These are phyloP conservation scores for Microctonus aethiopoides DNA, from an alignment of 2,888 invertebrate species.

Conservation along the genomic window DNA sequence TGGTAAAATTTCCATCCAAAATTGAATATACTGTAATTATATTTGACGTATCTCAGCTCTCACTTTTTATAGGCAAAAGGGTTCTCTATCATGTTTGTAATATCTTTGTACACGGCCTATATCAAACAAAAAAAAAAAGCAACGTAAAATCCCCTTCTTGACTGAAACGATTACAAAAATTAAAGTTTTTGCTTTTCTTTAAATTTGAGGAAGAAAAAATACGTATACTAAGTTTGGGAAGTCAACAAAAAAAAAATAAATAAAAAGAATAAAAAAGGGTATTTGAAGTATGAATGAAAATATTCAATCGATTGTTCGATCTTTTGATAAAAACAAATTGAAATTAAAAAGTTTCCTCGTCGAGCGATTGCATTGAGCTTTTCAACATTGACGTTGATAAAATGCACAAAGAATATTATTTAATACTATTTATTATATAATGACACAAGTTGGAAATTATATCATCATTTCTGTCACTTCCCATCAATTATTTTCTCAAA, in stretches of 20 bases:
- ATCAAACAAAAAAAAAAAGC: neutral
- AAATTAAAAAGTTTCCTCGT: slow-evolving; percentile 13
- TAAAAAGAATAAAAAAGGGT: neutral
- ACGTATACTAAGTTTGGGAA: neutral
- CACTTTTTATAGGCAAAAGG: slow-evolving; percentile 15
- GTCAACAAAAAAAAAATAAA: neutral
- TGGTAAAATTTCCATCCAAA: neutral
- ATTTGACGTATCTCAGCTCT: neutral
- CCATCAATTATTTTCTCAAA: neutral
- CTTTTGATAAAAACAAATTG: slow-evolving; percentile 31
- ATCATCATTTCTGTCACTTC: neutral
- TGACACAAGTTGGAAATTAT: neutral
- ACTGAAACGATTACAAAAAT: neutral
- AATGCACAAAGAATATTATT: neutral
- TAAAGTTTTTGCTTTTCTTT: too few species aligned
- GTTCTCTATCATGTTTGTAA: slow-evolving; percentile 15
- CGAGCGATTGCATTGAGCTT: slow-evolving; percentile 8
- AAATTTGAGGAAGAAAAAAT: neutral
- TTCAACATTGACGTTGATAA: neutral
- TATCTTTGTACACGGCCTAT: slow-evolving; percentile 28
- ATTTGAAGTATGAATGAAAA: slow-evolving; percentile 5
- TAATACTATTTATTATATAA: neutral
- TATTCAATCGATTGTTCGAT: slow-evolving; percentile 36
- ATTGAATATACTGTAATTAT: neutral
- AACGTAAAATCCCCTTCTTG: neutral